These are phyloP conservation scores for Erebia palarica DNA, from an alignment of 2,888 invertebrate species.

Conservation along the genomic window DNA sequence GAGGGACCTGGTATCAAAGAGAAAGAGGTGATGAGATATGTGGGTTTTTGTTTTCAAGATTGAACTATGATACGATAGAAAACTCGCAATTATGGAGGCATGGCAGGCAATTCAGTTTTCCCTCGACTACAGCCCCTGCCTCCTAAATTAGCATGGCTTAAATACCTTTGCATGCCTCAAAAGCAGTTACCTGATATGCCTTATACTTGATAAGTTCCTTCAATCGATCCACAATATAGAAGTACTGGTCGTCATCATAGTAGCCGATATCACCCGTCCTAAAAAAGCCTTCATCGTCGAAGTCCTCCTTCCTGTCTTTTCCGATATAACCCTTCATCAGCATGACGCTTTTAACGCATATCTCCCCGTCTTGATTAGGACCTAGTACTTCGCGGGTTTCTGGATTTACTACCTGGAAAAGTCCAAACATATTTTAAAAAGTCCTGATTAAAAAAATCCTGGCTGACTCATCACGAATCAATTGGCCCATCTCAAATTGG, in stretches of 20 bases:
- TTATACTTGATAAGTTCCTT: constrained; percentile 75
- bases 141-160: no score
- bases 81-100: no score
- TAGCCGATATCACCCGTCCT: constrained; percentile 83
- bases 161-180: no score
- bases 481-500: no score
- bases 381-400: constrained; percentile 84
- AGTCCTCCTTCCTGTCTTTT: constrained; percentile 76
- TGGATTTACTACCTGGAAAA: constrained; percentile 74
- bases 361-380: constrained; percentile 87
- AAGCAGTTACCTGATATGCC: constrained; percentile 58
- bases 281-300: constrained; percentile 90
- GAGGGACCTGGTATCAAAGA: constrained; percentile 82
- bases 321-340: constrained; percentile 91
- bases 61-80: no score
- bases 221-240: constrained; percentile 65
- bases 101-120: no score
- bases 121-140: no score
- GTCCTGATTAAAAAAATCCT: no score
- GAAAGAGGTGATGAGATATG: no score
- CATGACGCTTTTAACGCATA: constrained; percentile 89
- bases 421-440: no score
- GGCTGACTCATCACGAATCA: no score
- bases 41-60: no score
- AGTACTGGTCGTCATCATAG: constrained; percentile 61